Base-by-base conservation (phyloP, 2,113 vertebrate genomes). In the Neogobius melanostomus region DNA sequence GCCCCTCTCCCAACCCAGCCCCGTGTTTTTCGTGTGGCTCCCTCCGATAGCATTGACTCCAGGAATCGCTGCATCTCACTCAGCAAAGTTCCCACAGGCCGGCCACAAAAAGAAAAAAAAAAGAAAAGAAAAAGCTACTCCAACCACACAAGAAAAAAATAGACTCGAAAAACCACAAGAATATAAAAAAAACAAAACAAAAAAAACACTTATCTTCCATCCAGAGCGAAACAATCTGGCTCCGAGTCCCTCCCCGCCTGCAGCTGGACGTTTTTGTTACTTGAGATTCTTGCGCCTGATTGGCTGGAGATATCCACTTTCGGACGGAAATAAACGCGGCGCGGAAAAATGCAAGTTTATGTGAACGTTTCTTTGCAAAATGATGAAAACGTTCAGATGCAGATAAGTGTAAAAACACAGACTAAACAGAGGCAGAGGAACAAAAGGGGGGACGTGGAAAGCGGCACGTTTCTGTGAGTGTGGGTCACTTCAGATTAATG, bases 11-110 rank as follows among this genome's bases (percentile, higher is more conserved):
- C 56, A 81, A 36, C 79, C 72, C 75, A 16, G 74, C 90, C 91
- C 91, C 91, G 90, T 87, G 91, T 91, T 90, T 36, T 90, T 90
- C 91, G 93, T 92, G 90, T 95, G 94, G 89, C 85, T 68, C 8
- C 79, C 76, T 77, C 94, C 92, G 93, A 95, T 95, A 95, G 94
- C 93, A 90, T 91, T 92, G 91, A 91, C 88, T 91, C 85, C 75
- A 80, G 54, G 85, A 91, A 90, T 91, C 89, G 86, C 75, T 85
- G 70, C 86, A 90, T 92, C 87, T 91, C 80, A 80, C 81, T 89
- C 89, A 86, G 69, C 69, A 61, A 2, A 56, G 80, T 91, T 92
- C 91, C 86, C 89, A 92, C 86, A 90, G 67, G 62, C 79, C 66
- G 56, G 17, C 81, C 82, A 88, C 82, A 85, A 87, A 89, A 83